phyloP scores from a whole-genome alignment of 2,888 invertebrate species.

The Thereva unica region DNA sequence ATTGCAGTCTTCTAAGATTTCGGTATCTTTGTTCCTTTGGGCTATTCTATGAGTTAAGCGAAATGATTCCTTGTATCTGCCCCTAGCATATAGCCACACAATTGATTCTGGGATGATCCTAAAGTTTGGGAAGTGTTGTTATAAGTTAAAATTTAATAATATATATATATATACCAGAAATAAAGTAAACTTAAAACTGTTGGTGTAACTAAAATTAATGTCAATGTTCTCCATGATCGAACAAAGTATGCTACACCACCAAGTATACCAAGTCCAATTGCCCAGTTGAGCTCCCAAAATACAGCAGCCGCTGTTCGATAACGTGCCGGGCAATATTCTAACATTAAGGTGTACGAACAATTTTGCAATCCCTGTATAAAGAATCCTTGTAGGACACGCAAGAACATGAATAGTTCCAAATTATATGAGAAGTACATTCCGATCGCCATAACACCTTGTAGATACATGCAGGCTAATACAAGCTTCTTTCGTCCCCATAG shows the following conservation, averaged over 20 bases:
- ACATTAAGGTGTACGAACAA: slow-evolving; percentile 59
- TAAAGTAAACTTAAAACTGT: slow-evolving; percentile 58
- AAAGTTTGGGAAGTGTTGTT: background rate
- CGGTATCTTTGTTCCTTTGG: slow-evolving; percentile 47
- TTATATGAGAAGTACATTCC: slow-evolving; percentile 48
- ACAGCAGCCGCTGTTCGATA: slow-evolving; percentile 59
- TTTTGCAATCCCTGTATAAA: slow-evolving; percentile 61
- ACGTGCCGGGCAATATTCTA: slow-evolving; percentile 59
- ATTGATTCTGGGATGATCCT: slow-evolving; percentile 59
- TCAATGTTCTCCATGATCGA: slow-evolving; percentile 61
- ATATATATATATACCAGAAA: slow-evolving; percentile 49
- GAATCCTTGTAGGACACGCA: slow-evolving; percentile 58
- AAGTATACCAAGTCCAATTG: slow-evolving; percentile 57
- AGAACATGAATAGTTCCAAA: slow-evolving; percentile 53
- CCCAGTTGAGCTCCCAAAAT: slow-evolving; percentile 59
- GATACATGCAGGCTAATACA: slow-evolving; percentile 56
- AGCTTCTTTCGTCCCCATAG: slow-evolving; percentile 57
- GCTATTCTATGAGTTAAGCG: slow-evolving; percentile 50
- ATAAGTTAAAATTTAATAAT: background rate
- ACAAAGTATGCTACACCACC: slow-evolving; percentile 58
- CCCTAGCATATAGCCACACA: slow-evolving; percentile 54
- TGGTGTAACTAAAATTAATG: slow-evolving; percentile 60
- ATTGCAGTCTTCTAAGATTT: slow-evolving; percentile 42
- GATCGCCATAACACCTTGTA: slow-evolving; percentile 51
- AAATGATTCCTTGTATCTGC: slow-evolving; percentile 52